phyloP scores from a whole-genome alignment of 2,113 vertebrate genomes.

The Mirounga angustirostris region DNA sequence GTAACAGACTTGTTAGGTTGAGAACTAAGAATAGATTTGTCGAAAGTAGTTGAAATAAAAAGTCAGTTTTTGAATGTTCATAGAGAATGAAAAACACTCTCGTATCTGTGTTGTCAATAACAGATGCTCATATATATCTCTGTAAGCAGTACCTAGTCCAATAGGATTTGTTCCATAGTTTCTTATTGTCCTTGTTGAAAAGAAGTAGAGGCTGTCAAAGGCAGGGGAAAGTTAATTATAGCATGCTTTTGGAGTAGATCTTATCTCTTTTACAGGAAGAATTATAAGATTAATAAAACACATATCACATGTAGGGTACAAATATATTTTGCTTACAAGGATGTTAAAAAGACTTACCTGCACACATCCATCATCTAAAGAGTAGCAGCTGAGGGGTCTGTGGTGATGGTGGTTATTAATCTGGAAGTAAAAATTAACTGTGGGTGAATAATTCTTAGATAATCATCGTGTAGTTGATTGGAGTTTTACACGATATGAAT shows the following conservation, averaged over 20 bases:
- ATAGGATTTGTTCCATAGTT: not conserved
- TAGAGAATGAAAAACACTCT: not conserved
- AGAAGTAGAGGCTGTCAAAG: not conserved
- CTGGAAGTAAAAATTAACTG: constrained; percentile 27
- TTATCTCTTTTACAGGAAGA: not conserved
- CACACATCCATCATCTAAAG: not conserved
- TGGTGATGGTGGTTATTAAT: constrained; percentile 32
- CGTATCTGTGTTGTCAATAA: not conserved
- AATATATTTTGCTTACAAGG: constrained; percentile 29
- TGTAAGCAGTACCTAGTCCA: not conserved
- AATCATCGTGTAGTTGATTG: not conserved
- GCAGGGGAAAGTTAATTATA: not conserved
- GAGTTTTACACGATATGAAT: not conserved
- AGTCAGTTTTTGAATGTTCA: not conserved
- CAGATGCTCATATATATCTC: not conserved
- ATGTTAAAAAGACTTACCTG: constrained; percentile 16
- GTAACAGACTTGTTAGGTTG: no score
- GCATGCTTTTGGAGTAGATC: not conserved
- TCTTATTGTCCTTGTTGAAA: not conserved
- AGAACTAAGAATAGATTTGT: not conserved
- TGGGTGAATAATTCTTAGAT: constrained; percentile 43
- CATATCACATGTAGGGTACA: not conserved
- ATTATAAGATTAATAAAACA: constrained; percentile 3
- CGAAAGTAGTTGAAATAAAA: not conserved
- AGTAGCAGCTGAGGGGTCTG: not conserved